These are phyloP conservation scores for Aphrocallistes beatrix DNA, from an alignment of 37 sponge, comb jelly and placozoan genomes.

Conservation along the genomic window DNA sequence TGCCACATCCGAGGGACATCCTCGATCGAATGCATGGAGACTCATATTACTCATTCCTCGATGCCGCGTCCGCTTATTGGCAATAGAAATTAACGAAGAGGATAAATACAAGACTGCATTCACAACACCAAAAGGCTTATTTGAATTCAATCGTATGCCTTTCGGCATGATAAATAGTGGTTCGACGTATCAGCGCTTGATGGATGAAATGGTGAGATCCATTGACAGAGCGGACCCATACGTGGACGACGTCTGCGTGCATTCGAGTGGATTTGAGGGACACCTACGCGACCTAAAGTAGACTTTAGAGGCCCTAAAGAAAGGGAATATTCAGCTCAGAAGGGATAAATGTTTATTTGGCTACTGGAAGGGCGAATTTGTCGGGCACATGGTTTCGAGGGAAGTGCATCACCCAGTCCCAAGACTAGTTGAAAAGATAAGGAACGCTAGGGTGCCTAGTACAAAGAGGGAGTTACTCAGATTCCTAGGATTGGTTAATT, in stretches of 20 bases:
- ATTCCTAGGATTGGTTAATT: slow-evolving; percentile 4
- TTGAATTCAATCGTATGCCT: background rate
- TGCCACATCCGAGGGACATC: background rate
- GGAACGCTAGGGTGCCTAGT: background rate
- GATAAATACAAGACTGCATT: background rate
- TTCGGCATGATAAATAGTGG: background rate
- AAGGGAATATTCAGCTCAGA: background rate
- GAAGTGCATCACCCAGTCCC: background rate
- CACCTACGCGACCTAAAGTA: background rate
- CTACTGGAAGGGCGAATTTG: background rate
- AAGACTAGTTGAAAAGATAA: background rate
- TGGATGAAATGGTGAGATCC: background rate
- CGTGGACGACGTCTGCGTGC: background rate
- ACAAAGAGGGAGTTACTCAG: background rate
- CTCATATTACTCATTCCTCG: background rate
- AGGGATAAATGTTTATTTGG: slow-evolving; percentile 2
- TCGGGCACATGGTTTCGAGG: slow-evolving; percentile 9
- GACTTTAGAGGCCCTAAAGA: background rate
- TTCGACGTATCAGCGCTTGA: background rate
- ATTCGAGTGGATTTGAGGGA: background rate
- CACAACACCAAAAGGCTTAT: background rate
- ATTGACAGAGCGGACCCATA: background rate
- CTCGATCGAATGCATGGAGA: background rate
- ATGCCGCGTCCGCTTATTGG: background rate
- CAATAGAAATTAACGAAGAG: background rate